A percentile compares a stretch with the other conserved stretches of the same genome.
Evolutionary conservation across 2,113 vertebrate genomes (phyloP).

Genomic region (Romanogobio albipinnatus): DNA sequence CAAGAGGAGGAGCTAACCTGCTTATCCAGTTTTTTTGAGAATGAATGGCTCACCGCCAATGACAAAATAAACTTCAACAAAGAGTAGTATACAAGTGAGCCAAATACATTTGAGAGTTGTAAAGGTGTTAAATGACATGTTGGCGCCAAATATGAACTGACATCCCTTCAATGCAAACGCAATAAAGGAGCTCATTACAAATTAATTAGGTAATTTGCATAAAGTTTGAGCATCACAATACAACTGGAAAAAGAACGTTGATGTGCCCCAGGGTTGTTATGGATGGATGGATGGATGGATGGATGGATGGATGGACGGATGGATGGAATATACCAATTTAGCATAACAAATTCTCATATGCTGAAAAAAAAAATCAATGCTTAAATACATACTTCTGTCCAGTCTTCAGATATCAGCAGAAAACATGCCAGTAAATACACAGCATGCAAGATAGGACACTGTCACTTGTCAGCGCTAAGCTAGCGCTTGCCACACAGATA

Average conservation of each 20-base stretch:
- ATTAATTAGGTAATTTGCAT: not conserved
- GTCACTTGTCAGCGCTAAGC: slow-evolving; percentile 10
- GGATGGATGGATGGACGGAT: not conserved
- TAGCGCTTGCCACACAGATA: slow-evolving; percentile 34
- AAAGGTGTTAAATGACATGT: slow-evolving; percentile 1
- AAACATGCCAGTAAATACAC: not conserved
- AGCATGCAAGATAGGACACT: not conserved
- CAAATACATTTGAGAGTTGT: slow-evolving; percentile 3
- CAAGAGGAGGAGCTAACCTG: slow-evolving; percentile 17
- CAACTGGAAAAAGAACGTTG: slow-evolving; percentile 2
- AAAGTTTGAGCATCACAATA: not conserved
- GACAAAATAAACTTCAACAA: slow-evolving; percentile 12
- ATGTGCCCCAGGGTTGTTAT: not conserved
- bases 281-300: not conserved
- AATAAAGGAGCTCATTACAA: slow-evolving; percentile 31
- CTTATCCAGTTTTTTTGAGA: slow-evolving; percentile 22
- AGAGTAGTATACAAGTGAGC: not conserved
- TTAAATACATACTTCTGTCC: not conserved
- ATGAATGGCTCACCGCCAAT: not conserved
- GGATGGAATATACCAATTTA: not conserved
- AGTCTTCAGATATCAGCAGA: not conserved
- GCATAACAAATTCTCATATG: not conserved
- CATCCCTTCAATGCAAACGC: not conserved
- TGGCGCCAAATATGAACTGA: not conserved
- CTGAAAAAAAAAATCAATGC: not conserved